Base-by-base conservation (phyloP, 2,797 vertebrate species). In the Rhynchotus rufescens region DNA sequence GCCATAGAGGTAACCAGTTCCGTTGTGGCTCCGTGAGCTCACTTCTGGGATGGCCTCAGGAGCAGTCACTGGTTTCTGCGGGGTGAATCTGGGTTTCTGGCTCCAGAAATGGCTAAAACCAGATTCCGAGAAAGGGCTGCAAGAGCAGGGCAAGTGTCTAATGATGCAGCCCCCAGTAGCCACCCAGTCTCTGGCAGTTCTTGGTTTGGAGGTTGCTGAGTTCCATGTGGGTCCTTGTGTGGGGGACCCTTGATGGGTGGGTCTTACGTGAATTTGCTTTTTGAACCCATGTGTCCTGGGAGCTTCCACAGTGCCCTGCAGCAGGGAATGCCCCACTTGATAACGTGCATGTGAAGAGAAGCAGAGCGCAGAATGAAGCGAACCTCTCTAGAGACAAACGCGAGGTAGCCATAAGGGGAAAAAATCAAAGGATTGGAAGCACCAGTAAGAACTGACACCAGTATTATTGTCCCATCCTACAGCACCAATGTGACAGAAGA, bases 331-430 rank as follows among this genome's bases (percentile, higher is more conserved):
- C 65, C 42, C 30, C 34, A 5, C 0, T 0, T 12, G 28, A 21
- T 42, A 80, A 20, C 14, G 14, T 0, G 14, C 0, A 1, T n/a
- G 9, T 28, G 60, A 52, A 32, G n/a, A 68, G 28, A 64, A 57
- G 78, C 26, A 28, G 26, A 51, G 54, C 5, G 1, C 52, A 60
- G 38, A 71, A n/a, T 49, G 68, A 52, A 45, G 22, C 36, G 47
- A 67, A 14, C 66, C 19, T 57, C 56, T 6, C 10, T 44, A 56
- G 61, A 51, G 52, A 64, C 1, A 4, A 68, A 45, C 40, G 57
- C 45, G 52, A 80, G 32, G 25, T 15, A 17, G 40, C 22, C 74
- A 38, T n/a, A 15, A 76, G 26, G 42, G 23, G 23, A 7, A 51
- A 51, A 51, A 51, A 10, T 47, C 8, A 60, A 56, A 21, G 26